Percentiles rank a stretch among this genome's conserved stretches.
These are phyloP conservation scores for Apamea monoglypha DNA, from an alignment of 2,888 invertebrate species.

Conservation along the genomic window DNA sequence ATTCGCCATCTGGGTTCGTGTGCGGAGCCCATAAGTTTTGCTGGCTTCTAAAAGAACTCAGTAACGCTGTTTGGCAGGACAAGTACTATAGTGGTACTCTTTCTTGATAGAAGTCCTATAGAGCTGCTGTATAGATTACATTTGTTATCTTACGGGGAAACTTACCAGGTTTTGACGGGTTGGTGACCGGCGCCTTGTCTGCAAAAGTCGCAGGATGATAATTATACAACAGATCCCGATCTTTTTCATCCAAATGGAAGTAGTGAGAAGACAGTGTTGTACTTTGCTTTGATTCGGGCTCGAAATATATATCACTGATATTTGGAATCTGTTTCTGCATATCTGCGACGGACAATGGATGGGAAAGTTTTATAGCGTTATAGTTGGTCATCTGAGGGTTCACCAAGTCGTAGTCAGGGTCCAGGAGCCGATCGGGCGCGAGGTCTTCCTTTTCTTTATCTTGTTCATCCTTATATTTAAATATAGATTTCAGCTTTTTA, in stretches of 20 bases:
- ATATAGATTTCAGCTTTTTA: constrained; percentile 74
- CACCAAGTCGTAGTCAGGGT: constrained; percentile 69
- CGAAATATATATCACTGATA: constrained; percentile 64
- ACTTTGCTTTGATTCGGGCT: fast-evolving
- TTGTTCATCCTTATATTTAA: constrained; percentile 60
- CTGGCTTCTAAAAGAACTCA: background rate
- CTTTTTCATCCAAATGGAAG: constrained; percentile 42
- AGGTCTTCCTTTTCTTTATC: background rate
- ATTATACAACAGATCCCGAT: constrained; percentile 31
- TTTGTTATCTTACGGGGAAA: background rate
- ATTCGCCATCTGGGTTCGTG: background rate
- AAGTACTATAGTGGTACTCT: background rate
- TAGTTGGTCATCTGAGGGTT: constrained; percentile 64
- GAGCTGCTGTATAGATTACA: background rate
- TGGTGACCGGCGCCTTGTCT: background rate
- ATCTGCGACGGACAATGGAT: constrained; percentile 67
- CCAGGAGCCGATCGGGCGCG: background rate
- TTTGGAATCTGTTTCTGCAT: constrained; percentile 75
- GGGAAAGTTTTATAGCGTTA: constrained; percentile 67
- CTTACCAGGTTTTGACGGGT: background rate
- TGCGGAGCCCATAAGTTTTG: background rate
- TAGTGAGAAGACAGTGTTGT: background rate
- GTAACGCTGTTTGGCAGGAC: background rate
- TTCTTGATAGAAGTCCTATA: background rate
- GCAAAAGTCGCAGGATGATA: background rate